Percentiles rank a stretch among this genome's conserved stretches.
phyloP scores from a whole-genome alignment of 2,113 vertebrate species.

The Acanthochromis polyacanthus region DNA sequence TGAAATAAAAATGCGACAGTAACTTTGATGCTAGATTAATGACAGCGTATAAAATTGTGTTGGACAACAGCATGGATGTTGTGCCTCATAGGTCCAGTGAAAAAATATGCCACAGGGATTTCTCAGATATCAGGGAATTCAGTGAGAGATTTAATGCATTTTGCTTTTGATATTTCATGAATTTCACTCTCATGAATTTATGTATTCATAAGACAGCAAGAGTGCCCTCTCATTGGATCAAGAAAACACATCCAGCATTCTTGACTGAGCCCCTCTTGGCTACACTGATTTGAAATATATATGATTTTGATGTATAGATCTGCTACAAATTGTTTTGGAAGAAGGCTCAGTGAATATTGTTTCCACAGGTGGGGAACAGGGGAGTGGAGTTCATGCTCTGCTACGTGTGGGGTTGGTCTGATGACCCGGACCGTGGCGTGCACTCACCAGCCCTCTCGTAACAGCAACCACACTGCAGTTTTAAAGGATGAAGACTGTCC shows the following conservation, averaged over 20 bases:
- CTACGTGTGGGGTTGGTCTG: constrained; percentile 94
- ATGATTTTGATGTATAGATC: too few relatives aligned
- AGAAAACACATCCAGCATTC: constrained; percentile 31
- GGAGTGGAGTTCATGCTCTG: constrained; percentile 93
- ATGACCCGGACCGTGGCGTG: constrained; percentile 92
- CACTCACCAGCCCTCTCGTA: constrained; percentile 85
- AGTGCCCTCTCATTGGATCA: constrained; percentile 38
- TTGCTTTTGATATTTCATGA: constrained; percentile 46
- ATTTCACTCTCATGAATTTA: constrained; percentile 52
- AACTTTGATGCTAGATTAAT: constrained; percentile 49
- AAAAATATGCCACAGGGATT: constrained; percentile 34
- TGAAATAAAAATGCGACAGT: constrained; percentile 30
- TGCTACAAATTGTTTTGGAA: background rate
- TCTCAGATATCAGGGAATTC: constrained; percentile 47
- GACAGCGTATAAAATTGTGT: constrained; percentile 26
- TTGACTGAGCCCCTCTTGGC: constrained; percentile 29
- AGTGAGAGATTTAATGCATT: constrained; percentile 23
- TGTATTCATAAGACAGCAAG: constrained; percentile 39
- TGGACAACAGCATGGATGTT: constrained; percentile 39
- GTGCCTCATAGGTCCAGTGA: constrained; percentile 30
- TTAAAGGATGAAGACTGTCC: constrained; percentile 89
- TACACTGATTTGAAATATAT: constrained; percentile 29
- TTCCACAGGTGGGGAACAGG: constrained; percentile 91
- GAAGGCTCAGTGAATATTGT: background rate
- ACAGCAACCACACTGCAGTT: constrained; percentile 86